phyloP scores from a whole-genome alignment of 2,888 invertebrate genomes.

The Microctonus hyperodae region DNA sequence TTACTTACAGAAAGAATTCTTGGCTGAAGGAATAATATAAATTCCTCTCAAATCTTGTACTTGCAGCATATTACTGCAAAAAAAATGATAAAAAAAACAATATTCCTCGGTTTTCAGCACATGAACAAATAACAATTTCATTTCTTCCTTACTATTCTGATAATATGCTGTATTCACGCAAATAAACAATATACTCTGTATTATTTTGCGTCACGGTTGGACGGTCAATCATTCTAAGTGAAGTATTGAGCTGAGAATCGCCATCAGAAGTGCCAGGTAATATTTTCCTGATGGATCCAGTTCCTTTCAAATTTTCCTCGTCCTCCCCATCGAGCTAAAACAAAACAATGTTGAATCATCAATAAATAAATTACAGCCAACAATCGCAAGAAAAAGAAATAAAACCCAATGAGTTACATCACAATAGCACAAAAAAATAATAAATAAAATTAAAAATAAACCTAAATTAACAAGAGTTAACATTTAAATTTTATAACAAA shows the following conservation, averaged over 20 bases:
- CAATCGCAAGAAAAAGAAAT: not conserved
- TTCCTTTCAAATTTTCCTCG: conserved; percentile 63
- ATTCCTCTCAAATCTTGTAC: conserved; percentile 87
- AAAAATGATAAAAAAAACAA: conserved; percentile 25
- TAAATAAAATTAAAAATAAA: not conserved
- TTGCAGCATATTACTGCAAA: conserved; percentile 81
- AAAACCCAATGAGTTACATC: not conserved
- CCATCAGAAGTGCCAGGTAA: conserved; percentile 65
- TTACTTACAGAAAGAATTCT: conserved; percentile 79
- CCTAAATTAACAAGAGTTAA: not conserved
- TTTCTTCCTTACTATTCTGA: conserved; percentile 86
- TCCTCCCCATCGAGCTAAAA: conserved; percentile 52
- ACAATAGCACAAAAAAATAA: not conserved
- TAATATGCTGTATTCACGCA: conserved; percentile 89
- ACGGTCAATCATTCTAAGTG: conserved; percentile 67
- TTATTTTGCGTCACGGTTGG: conserved; percentile 65
- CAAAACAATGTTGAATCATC: conserved; percentile 16
- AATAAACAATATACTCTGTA: conserved; percentile 77
- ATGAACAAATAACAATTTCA: conserved; percentile 9
- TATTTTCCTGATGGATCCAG: conserved; percentile 68
- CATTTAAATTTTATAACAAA: not conserved
- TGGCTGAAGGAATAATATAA: conserved; percentile 91
- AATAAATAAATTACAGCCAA: not conserved
- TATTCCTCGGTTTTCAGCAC: conserved; percentile 40
- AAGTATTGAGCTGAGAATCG: conserved; percentile 69